A percentile compares a stretch with the other conserved stretches of the same genome.
phyloP scores from a whole-genome alignment of 2,797 vertebrate species.

The Gymnopithys bicolor region DNA sequence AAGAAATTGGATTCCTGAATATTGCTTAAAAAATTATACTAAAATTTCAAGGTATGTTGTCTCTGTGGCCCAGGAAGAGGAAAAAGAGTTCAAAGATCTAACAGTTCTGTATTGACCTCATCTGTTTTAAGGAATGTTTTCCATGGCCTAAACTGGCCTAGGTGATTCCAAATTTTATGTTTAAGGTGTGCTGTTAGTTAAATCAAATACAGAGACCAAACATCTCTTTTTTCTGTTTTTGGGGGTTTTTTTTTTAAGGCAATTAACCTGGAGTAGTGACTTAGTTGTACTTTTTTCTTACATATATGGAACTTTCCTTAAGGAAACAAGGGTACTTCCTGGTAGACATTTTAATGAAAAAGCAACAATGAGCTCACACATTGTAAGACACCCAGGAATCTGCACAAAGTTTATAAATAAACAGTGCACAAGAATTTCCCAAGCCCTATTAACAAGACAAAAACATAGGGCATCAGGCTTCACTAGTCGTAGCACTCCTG shows the following conservation, averaged over 20 bases:
- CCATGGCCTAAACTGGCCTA: background rate
- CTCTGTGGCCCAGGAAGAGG: background rate
- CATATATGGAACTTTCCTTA: background rate
- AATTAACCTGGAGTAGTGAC: background rate
- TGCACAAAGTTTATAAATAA: background rate
- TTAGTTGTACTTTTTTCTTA: background rate
- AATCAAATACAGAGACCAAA: background rate
- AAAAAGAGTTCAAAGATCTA: background rate
- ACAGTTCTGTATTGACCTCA: background rate
- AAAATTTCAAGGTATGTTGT: background rate
- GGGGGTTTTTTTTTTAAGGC: background rate
- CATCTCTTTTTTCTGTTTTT: rapidly evolving
- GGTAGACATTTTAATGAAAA: background rate
- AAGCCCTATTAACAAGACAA: background rate
- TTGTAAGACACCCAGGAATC: background rate
- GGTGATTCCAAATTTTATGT: background rate
- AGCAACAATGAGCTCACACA: background rate
- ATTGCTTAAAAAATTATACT: background rate
- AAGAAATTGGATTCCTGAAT: background rate
- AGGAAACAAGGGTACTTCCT: background rate
- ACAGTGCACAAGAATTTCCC: background rate
- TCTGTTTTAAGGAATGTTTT: background rate
- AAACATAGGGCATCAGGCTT: background rate
- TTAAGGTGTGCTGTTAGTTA: background rate
- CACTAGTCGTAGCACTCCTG: background rate